Conservation (phyloP, 2,888 invertebrate species). For the Papilio gigon region DNA sequence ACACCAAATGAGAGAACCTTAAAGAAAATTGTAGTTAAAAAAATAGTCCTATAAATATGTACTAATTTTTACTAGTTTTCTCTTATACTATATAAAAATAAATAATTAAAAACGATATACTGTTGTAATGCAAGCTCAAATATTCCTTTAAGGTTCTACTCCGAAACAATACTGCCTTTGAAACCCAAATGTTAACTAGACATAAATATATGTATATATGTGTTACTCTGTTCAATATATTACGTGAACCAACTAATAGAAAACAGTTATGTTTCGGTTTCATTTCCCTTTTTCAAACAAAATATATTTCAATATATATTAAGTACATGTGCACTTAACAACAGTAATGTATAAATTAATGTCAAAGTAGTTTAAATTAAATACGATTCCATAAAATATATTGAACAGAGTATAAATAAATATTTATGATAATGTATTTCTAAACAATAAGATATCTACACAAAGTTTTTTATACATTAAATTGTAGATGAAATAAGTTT, state of each 20-base stretch:
- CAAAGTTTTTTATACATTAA: not conserved
- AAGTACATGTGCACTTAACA: no score
- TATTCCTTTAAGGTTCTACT: constrained; percentile 27
- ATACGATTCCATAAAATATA: not conserved
- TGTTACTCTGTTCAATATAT: constrained; percentile 8
- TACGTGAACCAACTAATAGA: not conserved
- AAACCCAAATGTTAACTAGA: constrained; percentile 9
- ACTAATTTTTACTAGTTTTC: not conserved
- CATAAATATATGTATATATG: constrained; percentile 3
- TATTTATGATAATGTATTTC: not conserved
- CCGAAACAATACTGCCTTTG: constrained; percentile 21
- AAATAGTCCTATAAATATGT: not conserved
- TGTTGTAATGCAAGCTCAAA: no score
- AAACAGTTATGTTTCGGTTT: no score
- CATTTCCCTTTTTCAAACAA: no score
- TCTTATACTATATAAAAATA: not conserved
- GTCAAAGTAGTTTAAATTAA: no score
- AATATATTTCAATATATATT: no score
- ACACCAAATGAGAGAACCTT: constrained; percentile 11
- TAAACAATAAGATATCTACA: not conserved
- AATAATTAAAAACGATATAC: no score
- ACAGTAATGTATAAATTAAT: no score
- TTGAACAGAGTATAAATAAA: not conserved
- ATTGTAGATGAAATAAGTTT: not conserved
- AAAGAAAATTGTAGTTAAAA: not conserved